Evolutionary conservation across 2,113 vertebrate species (phyloP).

Genomic region (Sander vitreus): DNA sequence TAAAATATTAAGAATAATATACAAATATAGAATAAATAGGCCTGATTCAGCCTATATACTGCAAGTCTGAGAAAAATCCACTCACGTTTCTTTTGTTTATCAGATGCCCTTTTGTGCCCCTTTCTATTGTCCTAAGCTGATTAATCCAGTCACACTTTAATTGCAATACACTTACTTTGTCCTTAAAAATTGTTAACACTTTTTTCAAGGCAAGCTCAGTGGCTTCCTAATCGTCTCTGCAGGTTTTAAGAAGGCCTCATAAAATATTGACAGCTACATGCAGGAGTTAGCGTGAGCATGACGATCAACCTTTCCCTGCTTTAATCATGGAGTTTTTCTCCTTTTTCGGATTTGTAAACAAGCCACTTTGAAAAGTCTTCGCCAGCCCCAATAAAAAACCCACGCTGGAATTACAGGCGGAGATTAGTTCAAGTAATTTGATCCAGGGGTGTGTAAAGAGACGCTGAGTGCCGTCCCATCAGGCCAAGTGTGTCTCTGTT

Average conservation of each 20-base stretch:
- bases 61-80: conserved; percentile 29
- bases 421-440: conserved; percentile 29
- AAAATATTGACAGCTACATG: conserved; percentile 45
- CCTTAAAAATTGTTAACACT: neutral
- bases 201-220: neutral
- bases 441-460: conserved; percentile 26
- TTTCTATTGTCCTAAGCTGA: conserved; percentile 39
- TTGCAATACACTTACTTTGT: conserved; percentile 29
- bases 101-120: conserved; percentile 33
- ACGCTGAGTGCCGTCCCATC: neutral
- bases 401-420: neutral
- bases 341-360: conserved; percentile 27
- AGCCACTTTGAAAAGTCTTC: conserved; percentile 5
- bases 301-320: conserved; percentile 32
- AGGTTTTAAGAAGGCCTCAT: conserved; percentile 29
- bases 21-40: too few relatives aligned
- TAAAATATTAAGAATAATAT: too few relatives aligned
- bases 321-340: conserved; percentile 22
- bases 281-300: neutral
- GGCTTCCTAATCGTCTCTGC: neutral
- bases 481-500: neutral
- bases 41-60: conserved; percentile 25
- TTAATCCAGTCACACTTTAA: conserved; percentile 56
- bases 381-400: neutral
- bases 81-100: conserved; percentile 50